Percentiles rank a stretch among this genome's conserved stretches.
Conservation (phyloP, 30 jellyfish, hydroid and myxozoan genomes). For the Turritopsis dohrnii region DNA sequence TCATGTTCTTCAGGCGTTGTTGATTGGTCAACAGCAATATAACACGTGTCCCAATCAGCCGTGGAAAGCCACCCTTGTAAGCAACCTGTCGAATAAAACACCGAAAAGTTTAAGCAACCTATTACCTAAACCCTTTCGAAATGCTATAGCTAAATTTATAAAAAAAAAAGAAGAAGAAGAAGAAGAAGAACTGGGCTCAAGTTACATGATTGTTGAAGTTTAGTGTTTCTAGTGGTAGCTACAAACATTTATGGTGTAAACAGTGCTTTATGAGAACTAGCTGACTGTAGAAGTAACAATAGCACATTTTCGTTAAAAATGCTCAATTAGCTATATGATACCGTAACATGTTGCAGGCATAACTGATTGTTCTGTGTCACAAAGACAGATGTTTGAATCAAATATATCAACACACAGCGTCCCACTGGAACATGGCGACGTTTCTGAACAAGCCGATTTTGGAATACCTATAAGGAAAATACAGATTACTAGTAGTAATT, state of each 20-base stretch:
- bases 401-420: background rate
- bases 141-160: background rate
- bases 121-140: background rate
- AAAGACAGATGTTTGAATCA: slow-evolving; percentile 7
- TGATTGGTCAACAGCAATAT: background rate
- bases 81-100: slow-evolving; percentile 33
- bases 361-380: background rate
- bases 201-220: too few relatives aligned
- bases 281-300: too few relatives aligned
- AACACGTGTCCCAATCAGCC: slow-evolving; percentile 25
- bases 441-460: background rate
- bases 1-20: background rate
- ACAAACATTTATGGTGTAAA: too few relatives aligned
- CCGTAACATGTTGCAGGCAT: background rate
- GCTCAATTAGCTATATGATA: too few relatives aligned
- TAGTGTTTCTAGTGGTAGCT: too few relatives aligned
- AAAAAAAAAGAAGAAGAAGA: background rate
- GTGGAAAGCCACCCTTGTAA: slow-evolving; percentile 32
- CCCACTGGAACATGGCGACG: background rate
- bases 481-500: too few relatives aligned
- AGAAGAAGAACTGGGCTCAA: too few relatives aligned
- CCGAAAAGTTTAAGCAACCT: background rate
- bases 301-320: too few relatives aligned
- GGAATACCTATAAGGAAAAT: background rate
- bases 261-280: too few relatives aligned